Percentiles rank a stretch among this genome's conserved stretches.
These are phyloP conservation scores for Nymphalis c-album DNA, from an alignment of 2,888 invertebrate species.

Conservation along the genomic window DNA sequence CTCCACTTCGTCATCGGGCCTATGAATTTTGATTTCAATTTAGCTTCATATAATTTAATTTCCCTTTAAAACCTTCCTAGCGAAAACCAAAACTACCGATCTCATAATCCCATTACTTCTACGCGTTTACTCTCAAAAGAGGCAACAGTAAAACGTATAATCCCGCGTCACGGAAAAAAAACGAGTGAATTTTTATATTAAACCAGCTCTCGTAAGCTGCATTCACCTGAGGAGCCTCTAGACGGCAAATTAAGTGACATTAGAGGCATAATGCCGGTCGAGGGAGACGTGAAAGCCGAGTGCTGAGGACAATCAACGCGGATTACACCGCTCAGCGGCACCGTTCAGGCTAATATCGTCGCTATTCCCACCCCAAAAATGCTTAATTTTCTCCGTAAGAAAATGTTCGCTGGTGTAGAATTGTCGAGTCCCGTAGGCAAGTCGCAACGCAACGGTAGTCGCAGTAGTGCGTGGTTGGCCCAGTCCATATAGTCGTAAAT, in stretches of 20 bases:
- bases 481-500: slow-evolving; percentile 38
- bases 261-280: slow-evolving; percentile 75
- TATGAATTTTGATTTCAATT: slow-evolving; percentile 49
- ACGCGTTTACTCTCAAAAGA: slow-evolving; percentile 74
- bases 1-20: slow-evolving; percentile 40
- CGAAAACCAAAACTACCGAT: slow-evolving; percentile 63
- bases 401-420: slow-evolving; percentile 25
- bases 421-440: slow-evolving; percentile 34
- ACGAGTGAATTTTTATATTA: slow-evolving; percentile 76
- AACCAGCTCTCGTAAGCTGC: slow-evolving; percentile 71
- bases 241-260: slow-evolving; percentile 81
- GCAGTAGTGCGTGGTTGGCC: slow-evolving; percentile 41
- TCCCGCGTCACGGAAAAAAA: slow-evolving; percentile 61
- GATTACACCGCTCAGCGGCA: slow-evolving; percentile 36
- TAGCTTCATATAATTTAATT: slow-evolving; percentile 59
- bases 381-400: slow-evolving; percentile 33
- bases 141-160: slow-evolving; percentile 75
- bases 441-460: slow-evolving; percentile 54
- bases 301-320: slow-evolving; percentile 56
- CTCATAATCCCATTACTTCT: slow-evolving; percentile 74
- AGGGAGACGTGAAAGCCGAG: slow-evolving; percentile 73
- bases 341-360: slow-evolving; percentile 36
- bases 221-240: slow-evolving; percentile 78
- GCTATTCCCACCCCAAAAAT: slow-evolving; percentile 34
- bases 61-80: slow-evolving; percentile 54